These are phyloP conservation scores for Syrrhaptes paradoxus DNA, from an alignment of 2,113 vertebrate genomes.

Conservation along the genomic window DNA sequence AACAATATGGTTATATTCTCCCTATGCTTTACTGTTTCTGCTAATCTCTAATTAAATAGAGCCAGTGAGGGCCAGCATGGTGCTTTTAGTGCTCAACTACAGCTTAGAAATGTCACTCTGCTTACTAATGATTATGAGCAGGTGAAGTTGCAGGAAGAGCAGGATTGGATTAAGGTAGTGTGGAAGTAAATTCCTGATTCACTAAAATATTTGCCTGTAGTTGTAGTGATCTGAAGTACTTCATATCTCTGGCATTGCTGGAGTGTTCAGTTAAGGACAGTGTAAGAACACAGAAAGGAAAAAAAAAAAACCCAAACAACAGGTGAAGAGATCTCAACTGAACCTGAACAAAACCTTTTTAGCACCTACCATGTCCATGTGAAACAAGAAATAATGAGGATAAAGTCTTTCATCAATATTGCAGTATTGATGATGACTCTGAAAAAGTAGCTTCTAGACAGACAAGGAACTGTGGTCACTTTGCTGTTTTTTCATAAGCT, in stretches of 20 bases:
- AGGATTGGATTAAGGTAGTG: neutral
- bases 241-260: neutral
- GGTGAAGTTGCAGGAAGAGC: neutral
- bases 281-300: neutral
- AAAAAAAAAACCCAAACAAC: neutral
- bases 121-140: neutral
- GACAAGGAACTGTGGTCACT: neutral
- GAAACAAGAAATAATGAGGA: neutral
- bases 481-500: neutral
- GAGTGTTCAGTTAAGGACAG: neutral
- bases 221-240: neutral
- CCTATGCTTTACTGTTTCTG: constrained; percentile 8
- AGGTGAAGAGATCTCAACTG: neutral
- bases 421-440: neutral
- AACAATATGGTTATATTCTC: neutral
- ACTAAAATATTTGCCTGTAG: neutral
- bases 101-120: neutral
- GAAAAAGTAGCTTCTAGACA: neutral
- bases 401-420: neutral
- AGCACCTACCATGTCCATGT: neutral
- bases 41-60: constrained; percentile 31
- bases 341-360: neutral
- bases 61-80: neutral
- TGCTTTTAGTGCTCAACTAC: neutral
- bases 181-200: neutral